A percentile compares a stretch with the other conserved stretches of the same genome.
Conservation (phyloP, 2,797 vertebrate genomes). For the Microtus agrestis region DNA sequence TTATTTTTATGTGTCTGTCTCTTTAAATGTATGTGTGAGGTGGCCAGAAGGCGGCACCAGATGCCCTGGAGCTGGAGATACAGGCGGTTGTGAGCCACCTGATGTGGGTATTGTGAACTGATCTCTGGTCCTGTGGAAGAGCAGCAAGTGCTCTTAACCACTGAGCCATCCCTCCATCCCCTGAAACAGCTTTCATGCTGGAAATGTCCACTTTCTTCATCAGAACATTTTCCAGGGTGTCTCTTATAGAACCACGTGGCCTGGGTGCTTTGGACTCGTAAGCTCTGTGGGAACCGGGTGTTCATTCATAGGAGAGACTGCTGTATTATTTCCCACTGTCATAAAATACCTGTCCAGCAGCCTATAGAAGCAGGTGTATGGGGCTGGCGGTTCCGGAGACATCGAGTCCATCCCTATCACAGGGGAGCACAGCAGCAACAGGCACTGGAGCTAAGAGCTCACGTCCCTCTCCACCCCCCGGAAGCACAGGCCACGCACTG, state of each 20-base stretch:
- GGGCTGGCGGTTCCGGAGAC: background rate
- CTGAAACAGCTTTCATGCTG: background rate
- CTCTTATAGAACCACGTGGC: fast-evolving
- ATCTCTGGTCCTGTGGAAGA: background rate
- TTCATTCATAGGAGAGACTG: background rate
- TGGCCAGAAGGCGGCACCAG: background rate
- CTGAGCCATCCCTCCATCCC: background rate
- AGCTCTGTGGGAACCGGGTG: background rate
- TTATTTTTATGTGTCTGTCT: background rate
- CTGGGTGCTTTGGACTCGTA: background rate
- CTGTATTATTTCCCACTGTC: background rate
- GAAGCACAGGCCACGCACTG: background rate
- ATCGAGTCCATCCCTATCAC: background rate
- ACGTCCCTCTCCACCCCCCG: background rate
- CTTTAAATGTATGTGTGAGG: background rate
- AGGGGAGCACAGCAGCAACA: background rate
- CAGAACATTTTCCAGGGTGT: background rate
- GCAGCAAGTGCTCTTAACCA: background rate
- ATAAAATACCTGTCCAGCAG: background rate
- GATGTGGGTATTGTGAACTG: background rate
- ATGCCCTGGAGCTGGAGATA: background rate
- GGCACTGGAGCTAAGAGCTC: background rate
- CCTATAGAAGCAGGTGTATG: background rate
- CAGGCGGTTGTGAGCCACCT: background rate
- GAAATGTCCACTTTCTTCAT: background rate